Evolutionary conservation across 2,888 invertebrate species (phyloP).

Genomic region (Adineta ricciae): DNA sequence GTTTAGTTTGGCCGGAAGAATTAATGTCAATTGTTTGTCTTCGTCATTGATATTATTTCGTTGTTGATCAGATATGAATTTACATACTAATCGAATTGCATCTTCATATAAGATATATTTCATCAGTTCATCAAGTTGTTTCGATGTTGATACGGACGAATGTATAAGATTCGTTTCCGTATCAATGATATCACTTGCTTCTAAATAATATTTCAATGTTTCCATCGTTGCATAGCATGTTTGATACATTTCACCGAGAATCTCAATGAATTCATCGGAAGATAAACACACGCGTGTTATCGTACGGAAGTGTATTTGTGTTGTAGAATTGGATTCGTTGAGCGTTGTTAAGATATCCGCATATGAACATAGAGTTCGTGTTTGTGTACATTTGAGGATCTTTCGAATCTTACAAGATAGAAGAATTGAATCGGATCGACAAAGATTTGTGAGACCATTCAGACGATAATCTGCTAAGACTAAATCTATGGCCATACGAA

Average conservation of each 20-base stretch:
- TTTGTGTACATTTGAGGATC: neutral
- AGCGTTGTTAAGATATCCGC: neutral
- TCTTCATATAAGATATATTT: conserved; percentile 13
- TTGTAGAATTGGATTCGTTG: neutral
- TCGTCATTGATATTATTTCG: neutral
- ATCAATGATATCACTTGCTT: conserved; percentile 2
- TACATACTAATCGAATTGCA: neutral
- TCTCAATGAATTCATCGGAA: neutral
- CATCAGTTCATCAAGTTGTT: neutral
- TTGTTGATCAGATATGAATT: neutral
- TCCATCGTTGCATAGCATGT: neutral
- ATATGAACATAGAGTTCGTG: neutral
- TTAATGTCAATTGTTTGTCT: neutral
- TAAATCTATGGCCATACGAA: neutral
- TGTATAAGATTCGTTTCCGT: neutral
- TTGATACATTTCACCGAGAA: neutral
- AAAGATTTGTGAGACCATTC: neutral
- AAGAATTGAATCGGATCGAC: neutral
- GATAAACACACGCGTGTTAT: neutral
- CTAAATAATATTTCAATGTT: neutral
- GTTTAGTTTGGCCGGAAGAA: neutral
- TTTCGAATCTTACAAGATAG: neutral
- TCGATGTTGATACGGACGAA: neutral
- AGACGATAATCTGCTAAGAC: neutral
- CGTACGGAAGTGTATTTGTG: neutral